Conservation (phyloP, 2,113 vertebrate genomes). For the Hypanus sabinus region DNA sequence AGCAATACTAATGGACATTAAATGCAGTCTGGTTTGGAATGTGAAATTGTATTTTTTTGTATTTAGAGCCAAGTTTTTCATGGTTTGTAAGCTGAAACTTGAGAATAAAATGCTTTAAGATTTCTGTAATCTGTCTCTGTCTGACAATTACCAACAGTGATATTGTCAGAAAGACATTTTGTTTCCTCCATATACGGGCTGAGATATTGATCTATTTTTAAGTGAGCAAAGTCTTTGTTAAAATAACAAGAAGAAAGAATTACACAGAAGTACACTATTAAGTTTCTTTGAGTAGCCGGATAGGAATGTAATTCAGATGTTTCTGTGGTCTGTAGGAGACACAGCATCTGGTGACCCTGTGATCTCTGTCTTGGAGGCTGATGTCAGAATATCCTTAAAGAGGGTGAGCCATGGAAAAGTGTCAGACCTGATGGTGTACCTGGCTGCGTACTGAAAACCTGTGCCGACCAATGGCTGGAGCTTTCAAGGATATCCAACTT, state of each 20-base stretch:
- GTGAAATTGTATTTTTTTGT: background rate
- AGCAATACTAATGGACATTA: background rate
- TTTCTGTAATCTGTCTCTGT: background rate
- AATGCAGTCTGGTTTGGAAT: background rate
- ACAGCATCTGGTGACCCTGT: no score
- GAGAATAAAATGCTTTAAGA: background rate
- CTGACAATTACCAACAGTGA: background rate
- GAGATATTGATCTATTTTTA: background rate
- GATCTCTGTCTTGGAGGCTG: no score
- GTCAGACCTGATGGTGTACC: no score
- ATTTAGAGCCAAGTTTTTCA: background rate
- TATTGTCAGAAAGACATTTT: background rate
- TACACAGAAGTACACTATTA: background rate
- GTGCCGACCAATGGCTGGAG: no score
- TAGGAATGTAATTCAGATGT: background rate
- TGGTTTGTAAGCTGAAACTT: background rate
- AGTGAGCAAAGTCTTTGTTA: background rate
- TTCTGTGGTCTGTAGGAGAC: background rate
- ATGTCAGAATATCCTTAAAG: no score
- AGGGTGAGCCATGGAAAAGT: no score
- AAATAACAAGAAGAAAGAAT: background rate
- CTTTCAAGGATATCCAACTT: no score
- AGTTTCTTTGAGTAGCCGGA: background rate
- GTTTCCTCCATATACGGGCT: background rate
- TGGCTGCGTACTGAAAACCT: no score